Evolutionary conservation across 1,140 invertebrate species (phyloP), one percentile per base, ranked within the genome.

Genomic region (Zophobas morio): DNA sequence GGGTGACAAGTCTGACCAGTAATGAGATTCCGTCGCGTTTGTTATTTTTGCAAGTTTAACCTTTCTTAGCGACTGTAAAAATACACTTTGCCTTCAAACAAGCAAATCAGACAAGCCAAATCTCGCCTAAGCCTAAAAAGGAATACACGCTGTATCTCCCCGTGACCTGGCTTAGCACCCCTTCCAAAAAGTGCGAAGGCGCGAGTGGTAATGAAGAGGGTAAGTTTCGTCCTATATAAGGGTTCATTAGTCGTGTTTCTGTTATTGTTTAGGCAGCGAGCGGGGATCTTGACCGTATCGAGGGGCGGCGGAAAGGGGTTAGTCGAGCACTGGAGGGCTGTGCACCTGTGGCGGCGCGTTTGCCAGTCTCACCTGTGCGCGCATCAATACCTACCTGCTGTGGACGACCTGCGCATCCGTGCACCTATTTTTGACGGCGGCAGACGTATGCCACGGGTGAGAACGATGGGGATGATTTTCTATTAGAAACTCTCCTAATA

Each of bases 321-420:
- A 72, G 70, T 72, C 42, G 66, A 71, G 70, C 40, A 56, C 20
- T 3, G 8, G 56, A 33, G 1, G 63, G 36, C 6, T 40, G 63
- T 70, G 63, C 63, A 73, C 71, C 71, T 73, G 71, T 73, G 71
- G 71, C 71, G 60, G 60, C 60, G 71, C 71, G 71, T 56, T 33
- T 47, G 71, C 49, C 66, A 35, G 71, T 20, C 71, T 73, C 71
- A 73, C 71, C 71, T 73, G 71, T 73, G 71, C 71, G 71, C 71
- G 71, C 71, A 73, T 73, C 71, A 73, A 73, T 73, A 73, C 71
- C 71, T 73, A 37, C 63, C 71, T 73, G 63, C 63, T 33, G 63
- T 70, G 49, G 35, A 56, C 49, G 71, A 73, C 71, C 49, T 73
- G 71, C 49, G 71, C 42, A 35, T 46, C 34, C 42, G 66, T 49